Evolutionary conservation across 2,888 invertebrate species (phyloP), one percentile per base, ranked within the genome.

Genomic region (Papilio elwesi): DNA sequence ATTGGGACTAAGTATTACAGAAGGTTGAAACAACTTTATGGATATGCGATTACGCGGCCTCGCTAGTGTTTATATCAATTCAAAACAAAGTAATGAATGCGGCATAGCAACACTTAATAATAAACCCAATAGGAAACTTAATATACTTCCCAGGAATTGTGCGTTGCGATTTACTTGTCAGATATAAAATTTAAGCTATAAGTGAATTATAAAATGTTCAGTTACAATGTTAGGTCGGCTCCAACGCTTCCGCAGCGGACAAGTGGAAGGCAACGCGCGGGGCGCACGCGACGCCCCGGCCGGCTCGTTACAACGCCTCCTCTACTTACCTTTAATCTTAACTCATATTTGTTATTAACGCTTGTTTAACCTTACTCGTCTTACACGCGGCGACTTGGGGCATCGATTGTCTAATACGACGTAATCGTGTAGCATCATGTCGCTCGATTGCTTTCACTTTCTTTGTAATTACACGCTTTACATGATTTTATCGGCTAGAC

Each of bases 331-430:
- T 81, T 81, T 88, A 88, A 89, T 88, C 86, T 85, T 79, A 80
- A 83, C 82, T 88, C 87, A 87, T 88, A 88, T 89, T 88, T 81
- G 82, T 85, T 85, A 86, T 85, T 86, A 83, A 84, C 82, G 81
- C 80, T 78, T 82, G 79, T 80, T 78, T 69, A 73, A 73, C 73
- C 64, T 73, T 75, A 74, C 77, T 73, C 62, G 70, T 62, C 55
- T 76, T 73, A 69, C 70, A 67, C 48, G 16, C 57, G 64, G n/a
- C 51, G 49, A 73, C 68, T 73, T 73, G 55, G 69, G 64, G 57
- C 57, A 68, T 49, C 68, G 63, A 57, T 64, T 71, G 71, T 52
- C 63, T 59, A 62, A 49, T 59, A 51, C 38, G 36, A 49, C 62
- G 62, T 51, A 16, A 62, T 43, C 59, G 59, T 43, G 38, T 62